A percentile compares a stretch with the other conserved stretches of the same genome.
phyloP scores from a whole-genome alignment of 2,888 invertebrate species.

The Zootermopsis nevadensis region DNA sequence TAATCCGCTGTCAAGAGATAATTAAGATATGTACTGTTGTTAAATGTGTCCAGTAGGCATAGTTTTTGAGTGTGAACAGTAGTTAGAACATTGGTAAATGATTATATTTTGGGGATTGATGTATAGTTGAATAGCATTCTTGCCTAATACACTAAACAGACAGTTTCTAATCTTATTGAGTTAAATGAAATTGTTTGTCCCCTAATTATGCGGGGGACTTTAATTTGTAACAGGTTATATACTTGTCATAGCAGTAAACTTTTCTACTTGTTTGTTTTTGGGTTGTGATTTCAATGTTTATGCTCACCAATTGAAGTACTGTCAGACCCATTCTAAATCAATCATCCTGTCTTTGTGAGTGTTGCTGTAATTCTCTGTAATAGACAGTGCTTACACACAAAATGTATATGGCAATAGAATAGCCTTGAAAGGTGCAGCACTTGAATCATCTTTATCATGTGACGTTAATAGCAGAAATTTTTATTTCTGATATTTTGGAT shows the following conservation, averaged over 20 bases:
- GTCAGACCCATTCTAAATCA: neutral
- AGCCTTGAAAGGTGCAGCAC: too few species aligned
- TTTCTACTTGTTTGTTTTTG: conserved; percentile 39
- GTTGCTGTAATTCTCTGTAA: conserved; percentile 6
- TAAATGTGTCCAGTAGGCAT: conserved; percentile 25
- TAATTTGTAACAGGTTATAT: conserved; percentile 19
- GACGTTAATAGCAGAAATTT: conserved; percentile 21
- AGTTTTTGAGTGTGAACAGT: conserved; percentile 10
- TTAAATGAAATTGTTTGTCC: neutral
- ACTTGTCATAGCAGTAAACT: neutral
- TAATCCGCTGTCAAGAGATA: conserved; percentile 22
- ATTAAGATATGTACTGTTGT: conserved; percentile 24
- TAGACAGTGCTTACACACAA: conserved; percentile 13
- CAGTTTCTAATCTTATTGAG: neutral
- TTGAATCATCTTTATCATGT: neutral
- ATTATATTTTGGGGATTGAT: conserved; percentile 13
- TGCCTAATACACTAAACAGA: conserved; percentile 20
- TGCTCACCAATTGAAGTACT: neutral
- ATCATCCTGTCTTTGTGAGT: neutral
- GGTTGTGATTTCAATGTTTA: conserved; percentile 32
- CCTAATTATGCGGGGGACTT: neutral
- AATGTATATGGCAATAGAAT: too few species aligned
- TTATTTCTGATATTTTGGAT: conserved; percentile 11
- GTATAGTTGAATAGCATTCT: conserved; percentile 9
- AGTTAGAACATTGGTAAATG: conserved; percentile 17